Conservation (phyloP, 2,888 invertebrate species). For the Diloba caeruleocephala region DNA sequence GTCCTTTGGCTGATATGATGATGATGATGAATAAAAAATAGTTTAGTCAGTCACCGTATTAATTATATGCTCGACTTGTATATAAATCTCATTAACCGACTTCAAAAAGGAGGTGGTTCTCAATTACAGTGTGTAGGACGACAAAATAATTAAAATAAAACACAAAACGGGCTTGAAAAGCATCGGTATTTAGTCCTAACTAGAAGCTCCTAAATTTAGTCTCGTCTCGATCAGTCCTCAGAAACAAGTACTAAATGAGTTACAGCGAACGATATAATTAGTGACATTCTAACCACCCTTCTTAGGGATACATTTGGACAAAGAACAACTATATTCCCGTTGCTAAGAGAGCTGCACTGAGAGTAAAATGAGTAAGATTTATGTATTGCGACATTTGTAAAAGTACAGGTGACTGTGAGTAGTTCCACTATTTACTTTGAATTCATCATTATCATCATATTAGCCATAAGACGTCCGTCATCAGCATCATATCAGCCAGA, state of each 20-base stretch:
- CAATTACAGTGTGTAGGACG: too few relatives aligned
- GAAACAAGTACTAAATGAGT: conserved; percentile 27
- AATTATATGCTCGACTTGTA: too few relatives aligned
- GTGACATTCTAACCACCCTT: conserved; percentile 21
- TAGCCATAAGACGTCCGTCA: too few relatives aligned
- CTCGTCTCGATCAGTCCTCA: conserved; percentile 2
- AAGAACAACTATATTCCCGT: conserved; percentile 46
- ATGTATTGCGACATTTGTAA: conserved; percentile 20
- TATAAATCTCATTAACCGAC: too few relatives aligned
- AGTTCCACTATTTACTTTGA: conserved; percentile 6
- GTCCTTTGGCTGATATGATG: too few relatives aligned
- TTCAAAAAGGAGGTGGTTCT: too few relatives aligned
- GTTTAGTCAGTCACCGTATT: too few relatives aligned
- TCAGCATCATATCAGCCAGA: too few relatives aligned
- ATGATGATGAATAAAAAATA: too few relatives aligned
- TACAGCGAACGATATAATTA: conserved; percentile 33
- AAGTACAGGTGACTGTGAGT: conserved; percentile 6
- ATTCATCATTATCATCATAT: too few relatives aligned
- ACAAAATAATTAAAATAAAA: conserved; percentile 24
- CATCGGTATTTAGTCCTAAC: conserved; percentile 17
- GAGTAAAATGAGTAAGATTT: conserved; percentile 60
- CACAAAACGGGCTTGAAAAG: neutral
- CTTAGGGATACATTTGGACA: conserved; percentile 35
- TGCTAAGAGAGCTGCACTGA: conserved; percentile 46
- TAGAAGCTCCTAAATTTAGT: conserved; percentile 27